Base-by-base conservation (phyloP, 2,113 vertebrate genomes). In the Cygnus buccinator region DNA sequence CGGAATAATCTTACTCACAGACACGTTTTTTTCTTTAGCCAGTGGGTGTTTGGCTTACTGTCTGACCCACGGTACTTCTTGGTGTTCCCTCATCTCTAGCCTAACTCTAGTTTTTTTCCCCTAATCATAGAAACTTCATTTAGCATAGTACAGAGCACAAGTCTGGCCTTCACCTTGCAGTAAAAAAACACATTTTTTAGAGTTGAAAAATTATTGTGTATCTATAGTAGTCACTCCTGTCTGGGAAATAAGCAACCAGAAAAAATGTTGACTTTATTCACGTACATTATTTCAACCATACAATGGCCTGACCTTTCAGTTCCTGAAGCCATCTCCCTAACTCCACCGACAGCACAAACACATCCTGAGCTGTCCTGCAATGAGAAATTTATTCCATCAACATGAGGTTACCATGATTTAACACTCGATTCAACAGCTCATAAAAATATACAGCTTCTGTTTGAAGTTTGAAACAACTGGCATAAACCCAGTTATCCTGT, bases 281-380 rank as follows among this genome's bases (percentile, higher is more conserved):
- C 8, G 1, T 4, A 31, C 6, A 19, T 61, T 28, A 57, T 62
- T 63, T 43, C 29, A 46, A 5, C 46, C 19, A 11, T 10, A 12
- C 6, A 35, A 11, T 0, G 1, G 13, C 37, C 54, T 35, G 46
- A 48, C 20, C 37, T 29, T 33, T 28, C 1, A 0, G 15, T 39
- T 28, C 48, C 52, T 61, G 82, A 59, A 67, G 54, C 37, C 33
- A n/a, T 25, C 22, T 44, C 37, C 43, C 61, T 48, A 54, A 46
- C 37, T 41, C 28, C 39, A 68, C 3, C 4, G 9, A 41, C 54
- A 35, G n/a, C 61, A 54, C 44, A 55, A 31, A 21, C 4, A 21
- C 68, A 55, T 35, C 9, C 70, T 33, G 46, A 62, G 61, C 62
- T 55, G 13, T 31, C n/a, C 61, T 44, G 20, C 9, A 44, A 10